These are phyloP conservation scores for Chrosomus eos DNA, from an alignment of 2,797 vertebrate genomes.

Conservation along the genomic window DNA sequence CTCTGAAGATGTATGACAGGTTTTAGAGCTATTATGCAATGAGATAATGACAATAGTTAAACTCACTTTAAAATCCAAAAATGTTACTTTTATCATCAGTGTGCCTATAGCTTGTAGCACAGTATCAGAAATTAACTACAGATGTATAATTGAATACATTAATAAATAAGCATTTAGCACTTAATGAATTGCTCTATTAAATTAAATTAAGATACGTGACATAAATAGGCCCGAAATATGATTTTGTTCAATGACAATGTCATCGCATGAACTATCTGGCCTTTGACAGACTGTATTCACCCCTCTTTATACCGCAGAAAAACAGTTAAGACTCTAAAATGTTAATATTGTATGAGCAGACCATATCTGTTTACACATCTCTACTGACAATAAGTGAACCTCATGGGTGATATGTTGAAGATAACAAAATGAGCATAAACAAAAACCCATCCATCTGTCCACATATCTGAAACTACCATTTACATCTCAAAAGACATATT, in stretches of 20 bases:
- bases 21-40: conserved; percentile 62
- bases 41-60: conserved; percentile 45
- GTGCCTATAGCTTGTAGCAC: background rate
- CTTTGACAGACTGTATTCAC: background rate
- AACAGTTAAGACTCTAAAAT: background rate
- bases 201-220: background rate
- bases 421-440: conserved; percentile 20
- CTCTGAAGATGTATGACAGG: conserved; percentile 57
- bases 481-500: conserved; percentile 8
- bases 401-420: conserved; percentile 7
- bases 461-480: background rate
- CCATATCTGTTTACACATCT: conserved; percentile 11
- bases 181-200: background rate
- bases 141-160: background rate
- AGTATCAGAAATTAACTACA: background rate
- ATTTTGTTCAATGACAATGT: background rate
- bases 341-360: background rate
- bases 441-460: conserved; percentile 16
- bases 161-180: background rate
- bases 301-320: background rate
- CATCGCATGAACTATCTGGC: background rate
- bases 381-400: conserved; percentile 1
- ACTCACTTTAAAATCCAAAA: background rate
- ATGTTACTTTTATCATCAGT: background rate
- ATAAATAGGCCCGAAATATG: background rate